A percentile compares a stretch with the other conserved stretches of the same genome.
phyloP scores from a whole-genome alignment of 2,888 invertebrate species.

The Drosophila yooni region DNA sequence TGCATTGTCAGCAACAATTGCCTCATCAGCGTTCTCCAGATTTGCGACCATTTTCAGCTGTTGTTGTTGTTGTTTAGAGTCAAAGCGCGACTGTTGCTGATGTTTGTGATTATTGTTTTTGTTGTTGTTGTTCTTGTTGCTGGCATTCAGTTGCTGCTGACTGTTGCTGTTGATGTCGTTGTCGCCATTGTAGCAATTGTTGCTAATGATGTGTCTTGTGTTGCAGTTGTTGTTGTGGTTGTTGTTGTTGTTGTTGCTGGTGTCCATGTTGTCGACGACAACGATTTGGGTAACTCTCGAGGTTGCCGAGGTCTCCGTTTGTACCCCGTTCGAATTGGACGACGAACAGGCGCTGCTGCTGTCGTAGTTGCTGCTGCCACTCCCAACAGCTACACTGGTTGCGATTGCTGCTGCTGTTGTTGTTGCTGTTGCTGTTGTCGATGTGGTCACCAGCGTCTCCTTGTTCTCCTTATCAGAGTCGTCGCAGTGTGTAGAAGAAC shows the following conservation, averaged over 20 bases:
- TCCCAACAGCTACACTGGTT: slow-evolving; percentile 36
- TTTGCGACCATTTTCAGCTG: slow-evolving; percentile 36
- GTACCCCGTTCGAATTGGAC: slow-evolving; percentile 75
- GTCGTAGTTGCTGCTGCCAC: slow-evolving; percentile 71
- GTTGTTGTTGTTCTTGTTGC: slow-evolving; percentile 50
- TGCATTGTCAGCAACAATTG: slow-evolving; percentile 65
- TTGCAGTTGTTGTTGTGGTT: slow-evolving; percentile 40
- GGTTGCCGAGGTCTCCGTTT: slow-evolving; percentile 75
- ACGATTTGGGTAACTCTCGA: slow-evolving; percentile 82
- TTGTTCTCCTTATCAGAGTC: slow-evolving; percentile 85
- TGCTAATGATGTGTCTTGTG: slow-evolving; percentile 71
- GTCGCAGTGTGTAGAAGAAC: slow-evolving; percentile 60
- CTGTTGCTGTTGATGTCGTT: slow-evolving; percentile 48
- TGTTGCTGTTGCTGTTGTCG: slow-evolving; percentile 39
- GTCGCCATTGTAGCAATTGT: slow-evolving; percentile 71
- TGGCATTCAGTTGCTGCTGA: slow-evolving; percentile 49
- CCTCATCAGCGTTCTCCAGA: slow-evolving; percentile 56
- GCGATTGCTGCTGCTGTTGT: slow-evolving; percentile 22
- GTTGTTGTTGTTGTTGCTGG: slow-evolving; percentile 16
- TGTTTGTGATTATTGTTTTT: slow-evolving; percentile 54
- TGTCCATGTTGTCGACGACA: slow-evolving; percentile 34
- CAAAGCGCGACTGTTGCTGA: slow-evolving; percentile 47
- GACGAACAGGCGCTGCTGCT: slow-evolving; percentile 80
- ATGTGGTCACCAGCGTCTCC: slow-evolving; percentile 70
- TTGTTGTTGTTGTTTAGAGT: slow-evolving; percentile 57